Percentiles rank a stretch among this genome's conserved stretches.
phyloP scores from a whole-genome alignment of 2,888 invertebrate genomes.

The Molanna angustata region DNA sequence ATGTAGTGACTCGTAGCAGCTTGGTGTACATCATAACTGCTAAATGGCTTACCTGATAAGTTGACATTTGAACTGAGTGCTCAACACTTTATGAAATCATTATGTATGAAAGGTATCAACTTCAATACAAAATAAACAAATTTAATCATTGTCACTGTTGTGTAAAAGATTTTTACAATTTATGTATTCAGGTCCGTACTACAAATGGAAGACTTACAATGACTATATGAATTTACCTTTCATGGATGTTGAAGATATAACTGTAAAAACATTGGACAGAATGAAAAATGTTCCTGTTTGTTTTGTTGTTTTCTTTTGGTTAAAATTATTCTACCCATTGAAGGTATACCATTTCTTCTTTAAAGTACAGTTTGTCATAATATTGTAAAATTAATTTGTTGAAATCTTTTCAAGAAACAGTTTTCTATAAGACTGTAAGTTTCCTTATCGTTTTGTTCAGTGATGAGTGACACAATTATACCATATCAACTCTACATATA shows the following conservation, averaged over 20 bases:
- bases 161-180: neutral
- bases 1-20: too few relatives aligned
- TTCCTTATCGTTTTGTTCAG: too few relatives aligned
- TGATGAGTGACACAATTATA: too few relatives aligned
- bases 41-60: too few relatives aligned
- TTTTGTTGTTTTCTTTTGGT: constrained; percentile 51
- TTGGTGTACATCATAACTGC: too few relatives aligned
- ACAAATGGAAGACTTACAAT: constrained; percentile 71
- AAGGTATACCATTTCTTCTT: constrained; percentile 45
- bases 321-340: constrained; percentile 59
- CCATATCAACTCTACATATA: too few relatives aligned
- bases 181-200: constrained; percentile 74
- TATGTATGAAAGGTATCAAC: too few relatives aligned
- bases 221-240: constrained; percentile 64
- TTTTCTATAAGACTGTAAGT: too few relatives aligned
- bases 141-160: neutral
- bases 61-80: too few relatives aligned
- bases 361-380: neutral
- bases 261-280: constrained; percentile 57
- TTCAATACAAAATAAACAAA: neutral
- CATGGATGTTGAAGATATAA: constrained; percentile 54
- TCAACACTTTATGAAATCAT: too few relatives aligned
- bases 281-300: constrained; percentile 60
- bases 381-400: neutral
- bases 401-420: neutral